Percentiles rank a stretch among this genome's conserved stretches.
phyloP scores from a whole-genome alignment of 2,113 vertebrate species.

The Climacteris rufus region DNA sequence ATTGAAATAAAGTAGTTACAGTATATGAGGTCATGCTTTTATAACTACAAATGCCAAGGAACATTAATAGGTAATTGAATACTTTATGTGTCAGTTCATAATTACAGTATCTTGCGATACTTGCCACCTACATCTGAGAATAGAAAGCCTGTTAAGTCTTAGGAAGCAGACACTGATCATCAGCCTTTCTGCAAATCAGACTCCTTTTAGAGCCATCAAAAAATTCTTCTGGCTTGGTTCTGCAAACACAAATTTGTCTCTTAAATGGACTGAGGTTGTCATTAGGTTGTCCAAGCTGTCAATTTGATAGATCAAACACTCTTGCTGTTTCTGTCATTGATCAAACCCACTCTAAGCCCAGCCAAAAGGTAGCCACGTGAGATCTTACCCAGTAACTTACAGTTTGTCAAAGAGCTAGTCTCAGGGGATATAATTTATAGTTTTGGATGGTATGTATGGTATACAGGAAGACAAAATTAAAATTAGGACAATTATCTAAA shows the following conservation, averaged over 20 bases:
- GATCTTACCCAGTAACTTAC: background rate
- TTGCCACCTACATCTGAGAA: background rate
- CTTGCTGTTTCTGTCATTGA: background rate
- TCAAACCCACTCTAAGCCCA: background rate
- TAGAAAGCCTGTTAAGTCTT: background rate
- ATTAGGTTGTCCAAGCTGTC: background rate
- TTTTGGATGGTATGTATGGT: background rate
- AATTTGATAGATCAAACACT: background rate
- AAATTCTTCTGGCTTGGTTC: background rate
- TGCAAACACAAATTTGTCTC: background rate
- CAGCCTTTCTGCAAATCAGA: background rate
- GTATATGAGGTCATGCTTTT: slow-evolving; percentile 42
- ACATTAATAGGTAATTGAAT: slow-evolving; percentile 21
- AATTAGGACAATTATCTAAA: background rate
- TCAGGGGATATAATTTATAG: background rate
- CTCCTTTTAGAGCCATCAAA: background rate
- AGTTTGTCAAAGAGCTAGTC: background rate
- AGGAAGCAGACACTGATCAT: background rate
- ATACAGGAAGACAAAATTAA: background rate
- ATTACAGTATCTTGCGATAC: background rate
- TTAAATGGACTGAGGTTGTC: background rate
- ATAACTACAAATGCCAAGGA: background rate
- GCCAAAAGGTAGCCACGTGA: background rate
- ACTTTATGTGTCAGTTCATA: background rate
- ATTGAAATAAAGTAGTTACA: background rate